These are phyloP conservation scores for Hemicentrotus pulcherrimus DNA, from an alignment of 35 echinoderm and acorn worm genomes.

Conservation along the genomic window DNA sequence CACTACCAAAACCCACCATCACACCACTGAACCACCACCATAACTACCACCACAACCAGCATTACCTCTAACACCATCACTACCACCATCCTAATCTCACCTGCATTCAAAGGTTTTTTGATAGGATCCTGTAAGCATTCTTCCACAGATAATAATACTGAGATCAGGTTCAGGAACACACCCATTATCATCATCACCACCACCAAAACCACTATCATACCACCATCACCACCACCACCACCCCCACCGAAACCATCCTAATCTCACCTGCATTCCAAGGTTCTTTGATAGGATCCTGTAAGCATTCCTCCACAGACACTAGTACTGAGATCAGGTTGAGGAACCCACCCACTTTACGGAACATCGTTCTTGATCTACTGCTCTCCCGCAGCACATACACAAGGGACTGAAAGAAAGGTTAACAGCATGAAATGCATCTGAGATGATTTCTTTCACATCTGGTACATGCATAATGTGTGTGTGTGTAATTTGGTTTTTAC, in stretches of 20 bases:
- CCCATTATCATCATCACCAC: not conserved
- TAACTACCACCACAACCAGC: no score
- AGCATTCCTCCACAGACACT: constrained; percentile 80
- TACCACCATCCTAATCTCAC: no score
- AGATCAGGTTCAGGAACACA: not conserved
- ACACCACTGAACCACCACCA: no score
- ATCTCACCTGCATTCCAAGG: constrained; percentile 88
- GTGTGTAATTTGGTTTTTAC: no score
- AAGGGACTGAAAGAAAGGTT: constrained; percentile 59
- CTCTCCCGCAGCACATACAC: constrained; percentile 78
- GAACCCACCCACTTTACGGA: constrained; percentile 91
- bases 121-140: no score
- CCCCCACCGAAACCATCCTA: not conserved
- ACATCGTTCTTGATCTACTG: constrained; percentile 74
- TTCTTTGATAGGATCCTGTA: constrained; percentile 70
- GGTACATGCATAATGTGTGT: no score
- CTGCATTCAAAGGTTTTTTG: no score
- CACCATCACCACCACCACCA: not conserved
- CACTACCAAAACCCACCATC: no score
- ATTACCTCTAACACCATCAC: no score
- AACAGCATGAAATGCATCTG: no score
- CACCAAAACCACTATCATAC: not conserved
- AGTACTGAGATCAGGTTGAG: constrained; percentile 93
- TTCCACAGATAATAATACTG: no score
- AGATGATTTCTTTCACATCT: no score